Conservation (phyloP, 2,113 vertebrate genomes). For the Corvus moneduloides region DNA sequence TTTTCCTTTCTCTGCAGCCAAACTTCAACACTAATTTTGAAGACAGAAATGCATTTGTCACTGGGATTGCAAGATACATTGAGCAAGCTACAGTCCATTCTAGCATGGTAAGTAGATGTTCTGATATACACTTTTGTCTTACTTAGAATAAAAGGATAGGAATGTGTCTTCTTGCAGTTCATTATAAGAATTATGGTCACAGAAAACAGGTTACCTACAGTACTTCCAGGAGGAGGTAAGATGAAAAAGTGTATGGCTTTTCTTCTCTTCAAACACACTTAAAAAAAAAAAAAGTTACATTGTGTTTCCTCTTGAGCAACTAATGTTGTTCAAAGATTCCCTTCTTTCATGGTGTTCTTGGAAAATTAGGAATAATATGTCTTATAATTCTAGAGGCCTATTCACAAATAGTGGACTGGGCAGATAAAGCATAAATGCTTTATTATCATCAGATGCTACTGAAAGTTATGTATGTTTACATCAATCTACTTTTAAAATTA, state of each 20-base stretch:
- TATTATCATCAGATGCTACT: neutral
- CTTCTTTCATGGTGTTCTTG: neutral
- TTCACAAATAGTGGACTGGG: neutral
- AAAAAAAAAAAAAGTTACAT: neutral
- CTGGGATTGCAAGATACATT: constrained; percentile 96
- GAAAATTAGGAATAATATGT: neutral
- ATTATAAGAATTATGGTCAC: neutral
- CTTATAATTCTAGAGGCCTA: neutral
- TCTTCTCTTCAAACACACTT: neutral
- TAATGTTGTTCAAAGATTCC: neutral
- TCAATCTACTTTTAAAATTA: neutral
- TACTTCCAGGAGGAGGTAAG: neutral
- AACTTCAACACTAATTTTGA: constrained; percentile 99
- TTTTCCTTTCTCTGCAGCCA: constrained; percentile 76
- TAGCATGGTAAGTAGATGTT: constrained; percentile 84
- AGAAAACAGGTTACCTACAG: neutral
- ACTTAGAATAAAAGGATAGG: neutral
- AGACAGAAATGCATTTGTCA: constrained; percentile 98
- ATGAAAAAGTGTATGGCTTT: neutral
- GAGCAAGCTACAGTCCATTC: constrained; percentile 98
- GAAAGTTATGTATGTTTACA: neutral
- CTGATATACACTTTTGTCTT: neutral
- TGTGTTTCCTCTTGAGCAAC: neutral
- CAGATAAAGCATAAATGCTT: neutral
- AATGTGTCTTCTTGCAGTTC: neutral